These are phyloP conservation scores for Botrylloides violaceus DNA, from an alignment of 23 tunicate genomes.

Conservation along the genomic window DNA sequence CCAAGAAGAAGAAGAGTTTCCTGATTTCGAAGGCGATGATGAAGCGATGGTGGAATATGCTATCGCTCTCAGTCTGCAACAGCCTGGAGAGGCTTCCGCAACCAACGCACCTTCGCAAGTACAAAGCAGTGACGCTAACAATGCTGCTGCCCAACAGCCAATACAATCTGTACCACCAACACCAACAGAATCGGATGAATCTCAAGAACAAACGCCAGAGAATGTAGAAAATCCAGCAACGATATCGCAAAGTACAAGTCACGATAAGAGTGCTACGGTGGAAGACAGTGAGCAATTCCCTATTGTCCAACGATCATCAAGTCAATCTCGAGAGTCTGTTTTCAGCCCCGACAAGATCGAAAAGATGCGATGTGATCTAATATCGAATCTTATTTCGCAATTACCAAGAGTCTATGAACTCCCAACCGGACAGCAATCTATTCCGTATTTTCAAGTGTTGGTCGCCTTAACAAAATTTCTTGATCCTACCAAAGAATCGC, in stretches of 20 bases:
- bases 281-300: no score
- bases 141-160: no score
- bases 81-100: slow-evolving; percentile 25
- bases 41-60: slow-evolving; percentile 94
- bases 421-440: slow-evolving; percentile 57
- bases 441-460: slow-evolving; percentile 83
- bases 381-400: slow-evolving; percentile 29
- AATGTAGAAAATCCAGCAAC: background rate
- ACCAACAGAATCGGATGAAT: background rate
- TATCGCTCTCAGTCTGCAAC: slow-evolving; percentile 75
- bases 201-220: background rate
- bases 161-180: no score
- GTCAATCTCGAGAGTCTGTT: slow-evolving; percentile 5
- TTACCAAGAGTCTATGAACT: slow-evolving; percentile 46
- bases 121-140: no score
- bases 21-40: slow-evolving; percentile 46
- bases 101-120: background rate
- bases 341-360: slow-evolving; percentile 31
- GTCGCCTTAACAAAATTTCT: slow-evolving; percentile 4
- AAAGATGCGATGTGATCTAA: slow-evolving; percentile 28
- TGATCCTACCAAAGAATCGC: slow-evolving; percentile 7
- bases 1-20: slow-evolving; percentile 9
- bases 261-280: no score
- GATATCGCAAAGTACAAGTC: background rate
- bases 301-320: no score